Base-by-base conservation (phyloP, 2,888 invertebrate genomes). In the Macaria liturata region DNA sequence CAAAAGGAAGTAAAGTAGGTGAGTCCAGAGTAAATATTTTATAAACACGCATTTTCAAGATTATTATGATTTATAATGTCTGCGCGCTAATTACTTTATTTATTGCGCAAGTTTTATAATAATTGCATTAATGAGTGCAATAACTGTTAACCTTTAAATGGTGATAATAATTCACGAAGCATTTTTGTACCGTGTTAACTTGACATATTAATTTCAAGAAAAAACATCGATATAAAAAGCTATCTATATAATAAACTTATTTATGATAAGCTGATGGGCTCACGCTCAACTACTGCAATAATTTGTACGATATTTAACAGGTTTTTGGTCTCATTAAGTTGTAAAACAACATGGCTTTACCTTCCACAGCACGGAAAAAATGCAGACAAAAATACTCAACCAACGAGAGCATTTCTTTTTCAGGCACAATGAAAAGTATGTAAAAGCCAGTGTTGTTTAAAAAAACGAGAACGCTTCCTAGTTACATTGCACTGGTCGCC, bases 401-500 rank as follows among this genome's bases (percentile, higher is more conserved):
- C 34, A 6, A 37, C 34, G 7, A 34, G 34, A 55, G 39, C 20
- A 43, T 39, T 49, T 57, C 20, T 43, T 37, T 51, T 43, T 57
- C 46, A 57, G 57, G 9, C 5, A 4, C 9, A 5, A 9, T 42
- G 42, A 42, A 42, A 42, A 42, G 42, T 42, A 42, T 42, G 42
- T 42, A 42, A 42, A 42, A 42, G 42, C 42, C 8, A n/a, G 42
- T 42, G 42, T 42, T 37, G 42, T 5, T 42, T 8, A n/a, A 62
- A 67, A 68, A 70, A 71, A 67, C 64, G 51, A 64, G 74, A 72
- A 47, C 9, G 39, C 40, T 44, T 54, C 73, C 73, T 78, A 79
- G 76, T 76, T 78, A 78, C 82, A 82, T 83, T 82, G 72, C 78
- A 44, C 53, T 56, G 75, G 75, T 77, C 67, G 74, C 78, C 65